Conservation (phyloP, 2,797 vertebrate species). For the Lycodopsis pacificus region DNA sequence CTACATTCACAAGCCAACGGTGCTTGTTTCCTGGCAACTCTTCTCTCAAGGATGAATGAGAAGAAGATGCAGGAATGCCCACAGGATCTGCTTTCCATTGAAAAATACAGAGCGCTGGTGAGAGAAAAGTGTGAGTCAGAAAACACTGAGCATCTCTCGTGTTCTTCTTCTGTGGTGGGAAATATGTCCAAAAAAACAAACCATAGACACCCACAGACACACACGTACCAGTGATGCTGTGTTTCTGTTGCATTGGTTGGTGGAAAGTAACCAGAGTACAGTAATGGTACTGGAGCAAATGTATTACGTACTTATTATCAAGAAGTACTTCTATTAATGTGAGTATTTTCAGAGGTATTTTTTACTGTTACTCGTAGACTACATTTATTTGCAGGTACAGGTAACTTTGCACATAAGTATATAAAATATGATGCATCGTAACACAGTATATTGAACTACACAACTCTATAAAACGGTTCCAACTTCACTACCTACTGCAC, state of each 20-base stretch:
- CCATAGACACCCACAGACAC: background rate
- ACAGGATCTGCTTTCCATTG: conserved; percentile 38
- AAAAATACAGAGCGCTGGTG: conserved; percentile 4
- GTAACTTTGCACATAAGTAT: background rate
- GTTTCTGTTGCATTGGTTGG: background rate
- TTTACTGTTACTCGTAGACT: background rate
- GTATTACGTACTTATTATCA: background rate
- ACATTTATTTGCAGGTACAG: background rate
- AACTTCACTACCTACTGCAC: background rate
- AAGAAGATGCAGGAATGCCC: conserved; percentile 28
- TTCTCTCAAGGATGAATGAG: conserved; percentile 56
- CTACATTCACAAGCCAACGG: conserved; percentile 22
- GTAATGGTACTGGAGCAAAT: background rate
- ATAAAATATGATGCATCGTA: background rate
- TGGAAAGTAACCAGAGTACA: background rate
- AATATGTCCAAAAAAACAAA: background rate
- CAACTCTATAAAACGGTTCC: background rate
- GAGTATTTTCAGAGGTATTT: background rate
- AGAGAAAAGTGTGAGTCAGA: conserved; percentile 11
- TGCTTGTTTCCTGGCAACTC: conserved; percentile 63
- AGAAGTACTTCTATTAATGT: background rate
- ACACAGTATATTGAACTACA: background rate
- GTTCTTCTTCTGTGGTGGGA: background rate
- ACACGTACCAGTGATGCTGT: background rate
- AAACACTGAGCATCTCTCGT: background rate